Percentiles rank a stretch among this genome's conserved stretches.
phyloP scores from a whole-genome alignment of 2,888 invertebrate species.

The Pogonocherus hispidulus region DNA sequence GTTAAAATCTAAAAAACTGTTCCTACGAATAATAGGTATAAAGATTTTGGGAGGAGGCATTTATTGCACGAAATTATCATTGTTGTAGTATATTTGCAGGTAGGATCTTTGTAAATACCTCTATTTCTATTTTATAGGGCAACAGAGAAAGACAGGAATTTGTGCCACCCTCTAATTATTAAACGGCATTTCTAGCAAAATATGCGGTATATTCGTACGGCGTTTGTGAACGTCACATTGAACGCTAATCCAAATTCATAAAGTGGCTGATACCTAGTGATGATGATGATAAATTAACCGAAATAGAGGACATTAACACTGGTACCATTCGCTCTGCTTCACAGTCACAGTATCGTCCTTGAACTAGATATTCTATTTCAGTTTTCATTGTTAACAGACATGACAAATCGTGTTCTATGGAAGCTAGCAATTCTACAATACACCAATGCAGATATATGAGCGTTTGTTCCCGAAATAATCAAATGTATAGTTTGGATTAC shows the following conservation, averaged over 20 bases:
- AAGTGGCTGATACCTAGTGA: too few species aligned
- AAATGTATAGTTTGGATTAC: neutral
- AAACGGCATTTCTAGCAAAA: neutral
- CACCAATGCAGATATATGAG: neutral
- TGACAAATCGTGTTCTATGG: slow-evolving; percentile 16
- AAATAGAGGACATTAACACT: neutral
- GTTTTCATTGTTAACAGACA: slow-evolving; percentile 18
- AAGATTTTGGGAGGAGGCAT: too few species aligned
- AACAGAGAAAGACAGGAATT: too few species aligned
- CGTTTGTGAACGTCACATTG: neutral
- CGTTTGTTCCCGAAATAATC: slow-evolving; percentile 1
- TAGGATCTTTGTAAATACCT: too few species aligned
- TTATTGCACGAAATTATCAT: too few species aligned
- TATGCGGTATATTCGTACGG: neutral
- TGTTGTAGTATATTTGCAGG: too few species aligned
- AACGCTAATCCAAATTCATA: neutral
- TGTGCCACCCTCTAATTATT: too few species aligned
- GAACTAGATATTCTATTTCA: slow-evolving; percentile 21
- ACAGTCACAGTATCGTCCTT: slow-evolving; percentile 1
- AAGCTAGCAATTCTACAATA: neutral
- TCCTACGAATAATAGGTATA: too few species aligned
- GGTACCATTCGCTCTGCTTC: slow-evolving; percentile 5
- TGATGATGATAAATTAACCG: neutral
- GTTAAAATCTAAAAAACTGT: too few species aligned
- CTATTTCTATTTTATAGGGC: too few species aligned